Evolutionary conservation across 2,888 invertebrate species (phyloP), one percentile per base, ranked within the genome.

Genomic region (Drosophila phalerata): DNA sequence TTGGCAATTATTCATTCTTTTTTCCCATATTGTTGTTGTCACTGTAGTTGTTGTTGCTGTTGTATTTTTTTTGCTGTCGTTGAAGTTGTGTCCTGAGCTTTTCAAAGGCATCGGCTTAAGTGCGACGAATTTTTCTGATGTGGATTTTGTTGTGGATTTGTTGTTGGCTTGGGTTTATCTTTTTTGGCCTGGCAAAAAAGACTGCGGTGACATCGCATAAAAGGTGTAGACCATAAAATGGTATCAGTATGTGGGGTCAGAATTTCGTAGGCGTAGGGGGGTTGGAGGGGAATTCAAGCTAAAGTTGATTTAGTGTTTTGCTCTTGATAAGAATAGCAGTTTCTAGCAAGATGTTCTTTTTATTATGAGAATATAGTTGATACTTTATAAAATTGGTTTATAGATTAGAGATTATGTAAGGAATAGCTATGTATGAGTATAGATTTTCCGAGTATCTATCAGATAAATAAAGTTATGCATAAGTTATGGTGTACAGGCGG

Each of bases 1-100:
- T 87, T 87, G 90, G 90, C 90, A 87, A 87, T 87, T 89, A 89
- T 89, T 86, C 88, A 89, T 89, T 77, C 42, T 38, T 22, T 28
- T 56, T 49, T 28, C 17, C 25, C 30, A 30, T 30, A 15, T 10
- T 15, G 15, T 10, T 30, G 17, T 55, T 64, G 28, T 38, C 48
- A 28, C 11, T 22, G 1, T 45, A 32, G 17, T 48, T 53, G 17
- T 37, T 17, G 43, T 56, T 28, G 25, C 56, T 38, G 11, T 34
- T 15, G 8, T 40, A 52, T n/a, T 25, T 53, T 28, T 25, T 17
- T 37, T 43, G 22, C 22, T 43, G 43, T 43, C 34, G 37, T 62
- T 55, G 37, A 55, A 55, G 28, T 43, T 53, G 55, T 62, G 55
- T 62, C 61, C 53, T 57, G 53, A 66, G 60, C 55, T 49, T 62